Percentiles rank a stretch among this genome's conserved stretches.
phyloP scores from a whole-genome alignment of 2,797 vertebrate genomes.

The Lemur catta region DNA sequence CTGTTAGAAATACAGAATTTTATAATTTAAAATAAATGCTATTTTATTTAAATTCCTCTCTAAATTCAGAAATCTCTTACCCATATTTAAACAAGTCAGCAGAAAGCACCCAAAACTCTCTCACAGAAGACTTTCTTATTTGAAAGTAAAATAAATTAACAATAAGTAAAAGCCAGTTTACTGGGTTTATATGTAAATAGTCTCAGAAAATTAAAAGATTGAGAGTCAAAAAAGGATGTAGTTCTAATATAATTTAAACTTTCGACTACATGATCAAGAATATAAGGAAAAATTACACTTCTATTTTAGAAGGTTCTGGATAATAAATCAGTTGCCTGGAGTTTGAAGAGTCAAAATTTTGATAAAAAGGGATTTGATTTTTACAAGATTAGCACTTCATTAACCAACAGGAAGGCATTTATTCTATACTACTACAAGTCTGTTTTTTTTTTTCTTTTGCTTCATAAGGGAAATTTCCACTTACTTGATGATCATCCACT shows the following conservation, averaged over 20 bases:
- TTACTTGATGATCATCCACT: slow-evolving; percentile 16
- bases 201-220: slow-evolving; percentile 9
- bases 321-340: neutral
- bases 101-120: neutral
- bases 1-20: neutral
- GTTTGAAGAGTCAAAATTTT: slow-evolving; percentile 9
- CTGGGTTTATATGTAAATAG: neutral
- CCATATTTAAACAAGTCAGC: neutral
- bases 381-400: neutral
- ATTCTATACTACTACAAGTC: neutral
- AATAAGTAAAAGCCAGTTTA: neutral
- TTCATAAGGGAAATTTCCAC: slow-evolving; percentile 19
- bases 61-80: neutral
- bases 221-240: neutral
- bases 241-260: neutral
- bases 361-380: neutral
- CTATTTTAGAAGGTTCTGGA: neutral
- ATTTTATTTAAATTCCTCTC: slow-evolving; percentile 27
- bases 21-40: neutral
- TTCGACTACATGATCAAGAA: neutral
- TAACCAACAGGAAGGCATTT: neutral
- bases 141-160: slow-evolving; percentile 42
- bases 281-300: neutral
- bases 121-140: neutral
- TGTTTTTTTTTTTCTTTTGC: neutral